phyloP scores from a whole-genome alignment of 1,140 invertebrate species.

The Bactericera cockerelli region DNA sequence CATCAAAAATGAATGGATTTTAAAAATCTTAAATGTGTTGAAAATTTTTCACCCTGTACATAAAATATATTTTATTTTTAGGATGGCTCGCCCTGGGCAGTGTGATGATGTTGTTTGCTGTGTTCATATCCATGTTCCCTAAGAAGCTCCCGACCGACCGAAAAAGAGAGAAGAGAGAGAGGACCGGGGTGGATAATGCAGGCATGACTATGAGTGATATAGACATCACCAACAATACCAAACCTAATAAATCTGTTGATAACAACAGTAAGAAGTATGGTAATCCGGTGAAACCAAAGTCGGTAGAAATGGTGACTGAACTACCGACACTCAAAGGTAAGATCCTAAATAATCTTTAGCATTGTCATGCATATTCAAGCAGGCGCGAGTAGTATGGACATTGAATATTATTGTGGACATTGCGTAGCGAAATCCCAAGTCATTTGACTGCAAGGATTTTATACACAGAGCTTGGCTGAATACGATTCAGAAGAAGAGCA shows the following conservation, averaged over 20 bases:
- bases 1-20: too few relatives aligned
- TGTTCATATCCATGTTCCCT: slow-evolving; percentile 42
- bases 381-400: too few relatives aligned
- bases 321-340: background rate
- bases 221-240: slow-evolving; percentile 9
- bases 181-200: slow-evolving; percentile 5
- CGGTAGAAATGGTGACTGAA: background rate
- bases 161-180: slow-evolving; percentile 18
- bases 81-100: slow-evolving; percentile 43
- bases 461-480: too few relatives aligned
- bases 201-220: background rate
- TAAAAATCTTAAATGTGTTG: too few relatives aligned
- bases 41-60: too few relatives aligned
- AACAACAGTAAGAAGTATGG: background rate
- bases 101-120: slow-evolving; percentile 37
- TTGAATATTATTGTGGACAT: too few relatives aligned
- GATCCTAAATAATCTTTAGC: background rate
- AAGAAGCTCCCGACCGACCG: slow-evolving; percentile 31
- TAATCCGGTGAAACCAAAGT: background rate
- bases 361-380: slow-evolving; percentile 1
- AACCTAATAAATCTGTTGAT: slow-evolving; percentile 9
- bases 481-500: too few relatives aligned
- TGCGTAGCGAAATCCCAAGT: too few relatives aligned
- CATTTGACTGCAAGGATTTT: too few relatives aligned
- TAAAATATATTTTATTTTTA: slow-evolving; percentile 10